A percentile compares a stretch with the other conserved stretches of the same genome.
Evolutionary conservation across 2,797 vertebrate species (phyloP).

Genomic region (Pampus argenteus): DNA sequence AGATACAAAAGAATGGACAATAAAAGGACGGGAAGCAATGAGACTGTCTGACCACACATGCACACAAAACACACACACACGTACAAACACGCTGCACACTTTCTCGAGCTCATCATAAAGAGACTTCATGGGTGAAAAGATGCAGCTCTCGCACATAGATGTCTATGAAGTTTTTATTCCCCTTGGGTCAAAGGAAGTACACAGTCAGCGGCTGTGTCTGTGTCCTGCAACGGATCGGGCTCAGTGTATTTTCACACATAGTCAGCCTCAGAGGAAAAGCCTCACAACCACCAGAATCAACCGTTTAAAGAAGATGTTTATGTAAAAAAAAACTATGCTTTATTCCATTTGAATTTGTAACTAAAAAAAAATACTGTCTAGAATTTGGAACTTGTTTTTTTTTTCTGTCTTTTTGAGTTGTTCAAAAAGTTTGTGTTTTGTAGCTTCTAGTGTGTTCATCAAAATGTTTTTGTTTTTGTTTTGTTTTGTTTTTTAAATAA

Average conservation of each 20-base stretch:
- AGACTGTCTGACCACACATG: slow-evolving; percentile 46
- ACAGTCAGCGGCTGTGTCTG: slow-evolving; percentile 23
- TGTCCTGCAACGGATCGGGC: slow-evolving; percentile 36
- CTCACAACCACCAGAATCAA: slow-evolving; percentile 61
- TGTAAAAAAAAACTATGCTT: slow-evolving; percentile 72
- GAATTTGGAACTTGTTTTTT: slow-evolving; percentile 58
- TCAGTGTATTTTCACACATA: slow-evolving; percentile 46
- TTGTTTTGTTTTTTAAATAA: slow-evolving; percentile 52
- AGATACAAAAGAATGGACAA: slow-evolving; percentile 29
- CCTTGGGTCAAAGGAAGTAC: slow-evolving; percentile 51
- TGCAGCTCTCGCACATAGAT: slow-evolving; percentile 60
- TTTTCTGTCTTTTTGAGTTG: slow-evolving; percentile 63
- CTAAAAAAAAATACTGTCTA: slow-evolving; percentile 67
- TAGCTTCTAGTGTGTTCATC: slow-evolving; percentile 73
- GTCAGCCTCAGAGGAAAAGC: slow-evolving; percentile 42
- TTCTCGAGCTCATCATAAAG: slow-evolving; percentile 39
- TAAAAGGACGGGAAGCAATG: slow-evolving; percentile 14
- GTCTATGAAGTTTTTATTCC: slow-evolving; percentile 54
- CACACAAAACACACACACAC: slow-evolving; percentile 23
- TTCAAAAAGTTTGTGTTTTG: slow-evolving; percentile 73
- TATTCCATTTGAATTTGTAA: slow-evolving; percentile 75
- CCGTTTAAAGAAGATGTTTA: slow-evolving; percentile 64
- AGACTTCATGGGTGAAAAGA: slow-evolving; percentile 50
- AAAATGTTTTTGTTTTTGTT: slow-evolving; percentile 58
- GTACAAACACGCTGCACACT: slow-evolving; percentile 44